Evolutionary conservation across 2,113 vertebrate species (phyloP), one percentile per base, ranked within the genome.

Genomic region (Cochlearius cochlearius): DNA sequence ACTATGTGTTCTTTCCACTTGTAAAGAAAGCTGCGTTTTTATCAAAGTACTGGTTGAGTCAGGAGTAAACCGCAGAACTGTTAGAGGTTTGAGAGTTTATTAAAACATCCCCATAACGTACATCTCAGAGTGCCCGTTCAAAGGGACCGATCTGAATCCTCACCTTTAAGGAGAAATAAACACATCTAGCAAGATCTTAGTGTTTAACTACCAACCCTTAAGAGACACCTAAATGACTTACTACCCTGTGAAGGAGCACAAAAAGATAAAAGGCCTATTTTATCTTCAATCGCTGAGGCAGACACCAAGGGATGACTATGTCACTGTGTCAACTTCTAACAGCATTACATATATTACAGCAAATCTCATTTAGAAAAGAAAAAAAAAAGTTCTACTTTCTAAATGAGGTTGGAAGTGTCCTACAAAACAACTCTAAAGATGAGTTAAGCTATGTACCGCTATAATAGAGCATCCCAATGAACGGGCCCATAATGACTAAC

Each of bases 221-320:
- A 84, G 80, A 68, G 38, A 66, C 45, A 77, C n/a, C 75, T 77
- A n/a, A 92, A 94, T 86, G 52, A 90, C 82, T 96, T 64, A 79
- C 72, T 84, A 62, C 13, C 38, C 68, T 56, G 50, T 34, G 53
- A 91, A 91, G 63, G 50, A 95, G 68, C 50, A 84, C 79, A 62
- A 34, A 68, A 86, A 95, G 87, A 92, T 80, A 62, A 94, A 96
- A 97, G 84, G 55, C 16, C 10, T 62, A 47, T 97, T 92, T 94
- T 56, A 91, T 94, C 86, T 96, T 91, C 59, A 71, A 13, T 82
- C 11, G 3, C 76, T 87, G 53, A 80, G 81, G 80, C 12, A 36
- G 63, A 50, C 87, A 86, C 59, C 68, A 36, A 86, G 45, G 55
- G 84, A 74, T 49, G 72, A 45, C 39, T 83, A 53, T 22, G 2